These are phyloP conservation scores for Xerus rutilus DNA, from an alignment of 2,797 vertebrate species.

Conservation along the genomic window DNA sequence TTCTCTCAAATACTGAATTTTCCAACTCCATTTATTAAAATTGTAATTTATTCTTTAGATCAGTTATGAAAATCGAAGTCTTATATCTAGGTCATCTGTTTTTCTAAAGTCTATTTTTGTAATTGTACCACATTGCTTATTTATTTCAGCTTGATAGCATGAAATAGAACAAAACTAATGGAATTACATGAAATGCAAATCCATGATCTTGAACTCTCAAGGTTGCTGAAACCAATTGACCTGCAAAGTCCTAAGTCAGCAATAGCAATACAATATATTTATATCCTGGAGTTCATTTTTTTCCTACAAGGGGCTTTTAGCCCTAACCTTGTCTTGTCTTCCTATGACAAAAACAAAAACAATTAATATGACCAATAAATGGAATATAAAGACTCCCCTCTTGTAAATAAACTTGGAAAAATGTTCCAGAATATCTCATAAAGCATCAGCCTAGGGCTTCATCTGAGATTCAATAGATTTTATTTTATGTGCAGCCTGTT, in stretches of 20 bases:
- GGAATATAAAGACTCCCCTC: constrained; percentile 41
- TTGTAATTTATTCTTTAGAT: constrained; percentile 59
- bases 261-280: background rate
- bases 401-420: constrained; percentile 73
- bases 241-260: background rate
- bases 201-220: background rate
- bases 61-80: constrained; percentile 30
- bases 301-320: background rate
- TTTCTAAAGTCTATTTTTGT: background rate
- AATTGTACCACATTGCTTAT: background rate
- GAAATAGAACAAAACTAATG: background rate
- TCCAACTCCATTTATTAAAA: constrained; percentile 11
- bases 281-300: constrained; percentile 1
- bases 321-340: constrained; percentile 61
- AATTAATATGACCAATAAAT: constrained; percentile 52
- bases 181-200: background rate
- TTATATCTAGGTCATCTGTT: background rate
- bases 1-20: background rate
- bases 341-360: constrained; percentile 67
- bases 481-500: constrained; percentile 54
- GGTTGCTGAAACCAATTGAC: background rate
- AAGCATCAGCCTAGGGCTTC: constrained; percentile 35
- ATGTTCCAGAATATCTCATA: constrained; percentile 59
- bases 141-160: constrained; percentile 38
- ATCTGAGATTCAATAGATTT: constrained; percentile 56